Conservation (phyloP, 2,113 vertebrate genomes). For the Numida meleagris region DNA sequence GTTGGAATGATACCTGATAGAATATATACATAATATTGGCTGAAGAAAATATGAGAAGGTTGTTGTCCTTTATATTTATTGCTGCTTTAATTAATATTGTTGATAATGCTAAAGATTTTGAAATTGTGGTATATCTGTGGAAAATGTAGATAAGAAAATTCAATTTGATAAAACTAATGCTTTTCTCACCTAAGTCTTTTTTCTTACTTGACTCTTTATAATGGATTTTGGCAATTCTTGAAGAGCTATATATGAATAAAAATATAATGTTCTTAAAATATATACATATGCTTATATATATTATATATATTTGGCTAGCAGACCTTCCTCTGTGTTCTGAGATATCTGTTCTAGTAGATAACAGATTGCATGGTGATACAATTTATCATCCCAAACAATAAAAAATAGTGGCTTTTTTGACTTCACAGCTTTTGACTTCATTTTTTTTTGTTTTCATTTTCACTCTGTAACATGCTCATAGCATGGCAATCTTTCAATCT, state of each 20-base stretch:
- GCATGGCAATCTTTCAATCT: neutral
- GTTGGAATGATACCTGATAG: neutral
- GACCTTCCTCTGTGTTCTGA: neutral
- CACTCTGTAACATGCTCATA: neutral
- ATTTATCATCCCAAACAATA: neutral
- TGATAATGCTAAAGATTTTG: neutral
- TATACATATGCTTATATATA: neutral
- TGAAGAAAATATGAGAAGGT: neutral
- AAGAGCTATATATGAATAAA: neutral
- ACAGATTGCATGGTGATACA: neutral
- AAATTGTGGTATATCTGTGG: neutral
- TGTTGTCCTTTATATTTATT: neutral
- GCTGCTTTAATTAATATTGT: neutral
- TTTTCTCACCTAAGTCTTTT: neutral
- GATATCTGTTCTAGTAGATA: neutral
- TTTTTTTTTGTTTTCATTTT: neutral
- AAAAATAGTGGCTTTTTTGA: neutral
- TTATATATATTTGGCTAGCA: neutral
- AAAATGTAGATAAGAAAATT: neutral
- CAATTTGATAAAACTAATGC: neutral
- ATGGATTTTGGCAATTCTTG: neutral
- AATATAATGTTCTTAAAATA: neutral
- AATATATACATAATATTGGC: neutral
- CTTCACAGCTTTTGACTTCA: neutral
- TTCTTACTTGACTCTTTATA: neutral